A percentile compares a stretch with the other conserved stretches of the same genome.
phyloP scores from a whole-genome alignment of 2,888 invertebrate genomes.

The Ophioninae sp. region DNA sequence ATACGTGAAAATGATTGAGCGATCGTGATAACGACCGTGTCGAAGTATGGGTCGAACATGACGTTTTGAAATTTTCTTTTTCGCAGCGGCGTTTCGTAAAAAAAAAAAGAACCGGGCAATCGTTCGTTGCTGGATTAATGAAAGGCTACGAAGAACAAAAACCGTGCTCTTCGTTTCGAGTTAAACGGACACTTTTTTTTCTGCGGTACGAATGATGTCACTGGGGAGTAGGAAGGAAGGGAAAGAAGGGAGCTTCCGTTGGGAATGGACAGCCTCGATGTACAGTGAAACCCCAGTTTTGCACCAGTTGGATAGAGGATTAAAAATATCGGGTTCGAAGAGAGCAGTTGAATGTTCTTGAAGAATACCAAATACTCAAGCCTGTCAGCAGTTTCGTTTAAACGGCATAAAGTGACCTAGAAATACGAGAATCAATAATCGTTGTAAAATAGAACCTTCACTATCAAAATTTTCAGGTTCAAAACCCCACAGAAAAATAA shows the following conservation, averaged over 20 bases:
- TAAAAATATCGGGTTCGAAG: no score
- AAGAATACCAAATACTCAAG: no score
- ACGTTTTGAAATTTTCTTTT: slow-evolving; percentile 19
- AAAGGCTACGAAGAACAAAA: neutral
- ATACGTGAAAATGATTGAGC: slow-evolving; percentile 61
- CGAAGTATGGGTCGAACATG: slow-evolving; percentile 33
- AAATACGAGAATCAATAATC: no score
- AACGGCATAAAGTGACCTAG: no score
- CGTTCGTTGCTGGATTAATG: slow-evolving; percentile 45
- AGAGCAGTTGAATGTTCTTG: no score
- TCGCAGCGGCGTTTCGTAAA: slow-evolving; percentile 6
- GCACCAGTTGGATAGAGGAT: no score
- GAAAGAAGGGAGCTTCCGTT: slow-evolving; percentile 23
- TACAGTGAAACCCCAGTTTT: slow-evolving; percentile 46
- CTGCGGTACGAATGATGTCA: slow-evolving; percentile 1
- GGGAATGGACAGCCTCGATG: slow-evolving; percentile 58
- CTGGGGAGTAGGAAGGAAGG: neutral
- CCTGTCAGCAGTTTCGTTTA: no score
- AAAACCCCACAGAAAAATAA: no score
- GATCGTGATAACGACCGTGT: slow-evolving; percentile 22
- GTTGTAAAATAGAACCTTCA: no score
- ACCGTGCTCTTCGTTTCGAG: slow-evolving; percentile 5
- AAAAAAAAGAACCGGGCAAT: slow-evolving; percentile 27
- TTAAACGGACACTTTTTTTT: slow-evolving; percentile 37
- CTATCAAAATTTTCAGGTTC: no score